phyloP scores from a whole-genome alignment of 2,797 vertebrate species.

The Sebastes umbrosus region DNA sequence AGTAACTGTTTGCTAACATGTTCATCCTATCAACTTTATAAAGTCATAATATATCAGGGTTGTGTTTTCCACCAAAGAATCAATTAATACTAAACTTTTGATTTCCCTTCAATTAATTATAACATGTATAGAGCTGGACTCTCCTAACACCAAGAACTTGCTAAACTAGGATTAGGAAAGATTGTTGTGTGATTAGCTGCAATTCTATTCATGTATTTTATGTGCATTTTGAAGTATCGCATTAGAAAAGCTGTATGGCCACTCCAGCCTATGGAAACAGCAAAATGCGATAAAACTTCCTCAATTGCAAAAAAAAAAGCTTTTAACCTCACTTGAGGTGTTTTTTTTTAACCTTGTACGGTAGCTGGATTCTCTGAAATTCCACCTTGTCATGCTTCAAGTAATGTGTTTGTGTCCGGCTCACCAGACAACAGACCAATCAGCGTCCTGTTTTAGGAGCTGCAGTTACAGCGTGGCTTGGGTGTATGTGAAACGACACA shows the following conservation, averaged over 20 bases:
- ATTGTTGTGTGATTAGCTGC: not conserved
- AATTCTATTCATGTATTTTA: not conserved
- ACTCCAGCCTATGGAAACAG: accelerated
- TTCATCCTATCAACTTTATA: not conserved
- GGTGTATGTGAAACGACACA: too few relatives aligned
- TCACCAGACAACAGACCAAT: not conserved
- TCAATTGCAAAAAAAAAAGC: accelerated
- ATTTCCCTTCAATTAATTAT: not conserved
- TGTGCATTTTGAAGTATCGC: not conserved
- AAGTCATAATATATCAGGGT: not conserved
- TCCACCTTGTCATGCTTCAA: too few relatives aligned
- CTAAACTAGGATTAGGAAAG: not conserved
- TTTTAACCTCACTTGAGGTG: too few relatives aligned
- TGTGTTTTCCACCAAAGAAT: not conserved
- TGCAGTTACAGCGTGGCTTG: too few relatives aligned
- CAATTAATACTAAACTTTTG: not conserved
- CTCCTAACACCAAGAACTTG: not conserved
- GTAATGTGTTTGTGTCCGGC: not conserved
- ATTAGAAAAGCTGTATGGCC: too few relatives aligned
- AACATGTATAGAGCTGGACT: not conserved
- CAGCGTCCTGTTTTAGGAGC: too few relatives aligned
- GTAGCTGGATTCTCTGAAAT: too few relatives aligned
- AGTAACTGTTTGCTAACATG: not conserved
- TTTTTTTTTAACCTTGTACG: too few relatives aligned
- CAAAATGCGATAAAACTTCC: too few relatives aligned